Percentiles rank a stretch among this genome's conserved stretches.
Conservation (phyloP, 2,113 vertebrate species). For the Pterocles orientalis region DNA sequence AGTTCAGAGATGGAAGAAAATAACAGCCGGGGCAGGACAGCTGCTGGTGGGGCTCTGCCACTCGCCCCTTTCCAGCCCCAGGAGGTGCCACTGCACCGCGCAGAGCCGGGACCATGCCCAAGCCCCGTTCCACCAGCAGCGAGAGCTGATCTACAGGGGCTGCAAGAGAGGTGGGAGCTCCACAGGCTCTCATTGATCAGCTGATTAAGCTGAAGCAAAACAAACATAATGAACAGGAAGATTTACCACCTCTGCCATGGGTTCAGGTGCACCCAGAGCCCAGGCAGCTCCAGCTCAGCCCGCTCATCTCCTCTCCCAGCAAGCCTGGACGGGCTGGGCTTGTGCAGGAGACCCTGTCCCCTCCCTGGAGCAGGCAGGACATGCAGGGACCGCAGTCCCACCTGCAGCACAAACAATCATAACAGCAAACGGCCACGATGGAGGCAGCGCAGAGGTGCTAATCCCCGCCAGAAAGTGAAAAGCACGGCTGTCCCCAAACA, state of each 20-base stretch:
- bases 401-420: fast-evolving
- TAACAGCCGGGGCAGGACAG: not conserved
- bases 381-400: not conserved
- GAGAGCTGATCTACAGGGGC: conserved; percentile 40
- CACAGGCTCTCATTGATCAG: conserved; percentile 57
- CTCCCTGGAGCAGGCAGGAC: fast-evolving
- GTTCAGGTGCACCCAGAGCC: conserved; percentile 24
- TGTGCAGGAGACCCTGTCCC: fast-evolving
- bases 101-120: not conserved
- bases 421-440: fast-evolving
- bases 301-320: not conserved
- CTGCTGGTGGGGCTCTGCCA: not conserved
- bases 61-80: not conserved
- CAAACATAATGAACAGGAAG: conserved; percentile 55
- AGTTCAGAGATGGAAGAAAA: not conserved
- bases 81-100: not conserved
- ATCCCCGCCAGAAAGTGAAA: not conserved
- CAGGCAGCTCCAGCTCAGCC: not conserved
- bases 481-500: fast-evolving
- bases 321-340: not conserved
- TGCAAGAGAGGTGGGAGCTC: conserved; percentile 60
- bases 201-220: conserved; percentile 69
- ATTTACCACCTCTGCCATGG: not conserved
- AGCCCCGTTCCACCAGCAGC: not conserved
- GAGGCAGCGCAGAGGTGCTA: not conserved